Evolutionary conservation across 1,140 invertebrate species (phyloP), one percentile per base, ranked within the genome.

Genomic region (Geopemphigus sp.): DNA sequence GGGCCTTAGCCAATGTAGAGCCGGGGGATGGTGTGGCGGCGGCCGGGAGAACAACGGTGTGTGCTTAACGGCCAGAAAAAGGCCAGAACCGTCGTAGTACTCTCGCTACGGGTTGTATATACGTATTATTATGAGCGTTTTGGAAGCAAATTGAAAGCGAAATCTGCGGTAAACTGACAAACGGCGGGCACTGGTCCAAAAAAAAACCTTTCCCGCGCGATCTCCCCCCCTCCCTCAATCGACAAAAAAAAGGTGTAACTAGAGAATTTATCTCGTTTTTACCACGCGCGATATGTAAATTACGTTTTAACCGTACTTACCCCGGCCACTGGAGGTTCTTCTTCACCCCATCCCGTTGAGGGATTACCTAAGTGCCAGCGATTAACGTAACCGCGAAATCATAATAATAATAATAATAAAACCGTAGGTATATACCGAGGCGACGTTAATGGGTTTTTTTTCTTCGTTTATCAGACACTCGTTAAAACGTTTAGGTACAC

Each of bases 31-130:
- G n/a, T n/a, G n/a, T n/a, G 12, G 14, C 26, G 70, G 50, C 11
- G 24, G 47, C 70, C 19, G 32, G 32, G 73, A 59, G 59, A 76
- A 76, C 73, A 59, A 57, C 73, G 32, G 26, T 56, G 54, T 76
- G 73, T 76, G 73, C 73, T 76, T 76, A 76, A 76, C 73, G 54
- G 56, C 73, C 73, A 59, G 73, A 76, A 76, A 74, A 59, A 76
- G 73, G 19, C 73, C 26, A 57, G 32, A 17, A 47, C 64, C 64
- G 39, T 22, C 19, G 53, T n/a, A n/a, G 15, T 66, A 45, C 19
- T 26, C 17, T 24, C 59, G 59, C 15, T 45, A n/a, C n/a, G n/a
- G 29, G 61, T 73, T 39, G 17, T 14, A 22, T 17, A 19, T 76
- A 14, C 45, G 56, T 76, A 57, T 39, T 74, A 57, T 74, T 59